Base-by-base conservation (phyloP, 1,140 invertebrate genomes). In the Leptoteleia sp. region DNA sequence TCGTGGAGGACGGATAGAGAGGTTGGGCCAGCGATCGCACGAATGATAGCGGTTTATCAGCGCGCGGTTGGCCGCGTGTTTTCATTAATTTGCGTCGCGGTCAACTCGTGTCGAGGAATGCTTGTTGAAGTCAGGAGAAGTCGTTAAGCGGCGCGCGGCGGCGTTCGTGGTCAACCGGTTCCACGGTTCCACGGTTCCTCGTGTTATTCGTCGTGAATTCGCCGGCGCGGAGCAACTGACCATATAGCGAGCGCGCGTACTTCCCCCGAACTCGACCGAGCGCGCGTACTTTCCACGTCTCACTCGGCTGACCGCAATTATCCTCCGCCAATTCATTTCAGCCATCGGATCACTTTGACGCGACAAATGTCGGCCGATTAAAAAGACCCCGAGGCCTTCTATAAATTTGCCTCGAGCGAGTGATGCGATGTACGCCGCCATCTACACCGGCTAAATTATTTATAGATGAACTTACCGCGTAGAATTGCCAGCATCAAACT, bases 21-120 rank as follows among this genome's bases (percentile, higher is more conserved):
- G 78, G 76, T 80, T 61, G 43, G 71, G 11, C n/a, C 31, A 35
- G 61, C 47, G 71, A 79, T 83, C 68, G 62, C 33, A 54, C 54
- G 59, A 65, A 80, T 80, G 81, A 85, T 62, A 84, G 76, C 82
- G 82, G 77, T 85, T 87, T 88, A 88, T 87, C 86, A 86, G 85
- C 62, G 80, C 80, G 76, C 77, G 77, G 65, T 81, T 67, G 76
- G 80, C 82, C 82, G 81, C 83, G 81, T 87, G 85, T 87, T 87
- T 87, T 84, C 84, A 88, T 88, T 87, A 87, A 88, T 88, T 87
- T 82, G 84, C 83, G 85, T 88, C 85, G 85, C 81, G 83, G 79
- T 80, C 75, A 86, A 83, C 83, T 83, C 85, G 85, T 82, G 76
- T 82, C 79, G 79, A 84, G 85, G 84, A 87, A 87, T 87, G 80